Evolutionary conservation across 2,113 vertebrate genomes (phyloP).

Genomic region (Pholis gunnellus): DNA sequence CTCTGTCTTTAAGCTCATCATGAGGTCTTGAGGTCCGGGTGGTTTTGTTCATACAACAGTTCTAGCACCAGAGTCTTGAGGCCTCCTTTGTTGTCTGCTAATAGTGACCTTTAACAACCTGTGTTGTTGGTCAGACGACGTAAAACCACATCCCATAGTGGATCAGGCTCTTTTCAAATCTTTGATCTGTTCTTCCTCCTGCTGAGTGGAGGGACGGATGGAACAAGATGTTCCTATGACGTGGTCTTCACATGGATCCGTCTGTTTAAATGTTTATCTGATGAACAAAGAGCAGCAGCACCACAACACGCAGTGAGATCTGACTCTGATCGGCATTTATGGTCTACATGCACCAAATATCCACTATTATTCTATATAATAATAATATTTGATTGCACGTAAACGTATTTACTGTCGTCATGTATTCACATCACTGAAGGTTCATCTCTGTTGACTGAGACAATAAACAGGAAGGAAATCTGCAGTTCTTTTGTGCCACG

Average conservation of each 20-base stretch:
- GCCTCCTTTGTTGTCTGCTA: constrained; percentile 50
- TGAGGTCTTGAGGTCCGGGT: neutral
- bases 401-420: neutral
- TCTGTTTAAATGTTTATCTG: neutral
- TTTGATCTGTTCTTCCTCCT: constrained; percentile 4
- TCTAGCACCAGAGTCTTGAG: neutral
- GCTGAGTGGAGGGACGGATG: neutral
- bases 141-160: neutral
- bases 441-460: neutral
- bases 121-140: constrained; percentile 13
- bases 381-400: no score
- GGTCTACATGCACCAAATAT: no score
- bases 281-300: neutral
- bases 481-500: neutral
- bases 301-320: no score
- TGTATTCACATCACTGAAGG: neutral
- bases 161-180: neutral
- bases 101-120: constrained; percentile 41
- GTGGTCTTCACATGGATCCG: neutral
- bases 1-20: neutral
- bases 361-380: no score
- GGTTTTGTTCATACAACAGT: constrained; percentile 55
- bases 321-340: no score
- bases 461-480: neutral
- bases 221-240: constrained; percentile 12